Percentiles rank a stretch among this genome's conserved stretches.
Conservation (phyloP, 2,797 vertebrate species). For the Artibeus jamaicensis region DNA sequence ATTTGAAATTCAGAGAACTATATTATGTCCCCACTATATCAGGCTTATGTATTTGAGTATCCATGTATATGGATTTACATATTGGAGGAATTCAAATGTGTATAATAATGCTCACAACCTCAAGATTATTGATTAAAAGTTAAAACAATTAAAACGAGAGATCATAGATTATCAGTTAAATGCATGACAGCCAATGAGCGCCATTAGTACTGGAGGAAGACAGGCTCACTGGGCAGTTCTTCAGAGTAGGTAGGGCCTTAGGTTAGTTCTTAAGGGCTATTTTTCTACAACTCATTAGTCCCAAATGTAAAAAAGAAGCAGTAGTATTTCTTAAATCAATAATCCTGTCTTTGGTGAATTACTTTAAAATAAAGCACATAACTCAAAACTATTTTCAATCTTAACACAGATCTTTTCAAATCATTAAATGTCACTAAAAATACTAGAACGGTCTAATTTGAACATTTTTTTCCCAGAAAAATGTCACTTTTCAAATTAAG, state of each 20-base stretch:
- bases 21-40: not conserved
- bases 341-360: not conserved
- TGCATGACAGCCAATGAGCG: not conserved
- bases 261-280: not conserved
- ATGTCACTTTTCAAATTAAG: not conserved
- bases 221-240: not conserved
- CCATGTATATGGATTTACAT: not conserved
- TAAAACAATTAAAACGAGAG: not conserved
- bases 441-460: not conserved
- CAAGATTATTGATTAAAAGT: not conserved
- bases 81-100: not conserved
- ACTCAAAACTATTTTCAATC: not conserved
- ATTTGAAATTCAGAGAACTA: not conserved
- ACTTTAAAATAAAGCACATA: not conserved
- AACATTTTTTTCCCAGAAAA: not conserved
- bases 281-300: constrained; percentile 24
- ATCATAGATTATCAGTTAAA: not conserved
- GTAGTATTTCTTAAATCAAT: not conserved
- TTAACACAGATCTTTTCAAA: not conserved
- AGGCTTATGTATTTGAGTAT: not conserved
- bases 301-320: not conserved
- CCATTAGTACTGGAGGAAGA: not conserved
- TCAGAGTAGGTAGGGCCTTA: not conserved
- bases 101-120: not conserved
- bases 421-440: not conserved